Evolutionary conservation across 2,888 invertebrate species (phyloP).

Genomic region (Pristionchus exspectatus): DNA sequence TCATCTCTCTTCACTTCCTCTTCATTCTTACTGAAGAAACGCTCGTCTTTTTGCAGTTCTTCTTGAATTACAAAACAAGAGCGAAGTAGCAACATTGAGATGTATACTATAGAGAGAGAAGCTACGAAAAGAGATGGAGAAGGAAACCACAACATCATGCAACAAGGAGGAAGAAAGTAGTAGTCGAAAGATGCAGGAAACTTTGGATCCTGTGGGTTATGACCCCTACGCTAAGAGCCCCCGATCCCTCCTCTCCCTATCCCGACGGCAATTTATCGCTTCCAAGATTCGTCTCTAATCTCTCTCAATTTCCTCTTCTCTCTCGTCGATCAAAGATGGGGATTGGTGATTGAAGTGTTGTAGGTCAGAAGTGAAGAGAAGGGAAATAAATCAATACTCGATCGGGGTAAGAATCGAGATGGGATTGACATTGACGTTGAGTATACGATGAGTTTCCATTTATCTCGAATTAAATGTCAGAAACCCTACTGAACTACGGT

Average conservation of each 20-base stretch:
- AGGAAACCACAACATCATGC: not conserved
- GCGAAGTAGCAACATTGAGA: not conserved
- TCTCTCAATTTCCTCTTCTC: not conserved
- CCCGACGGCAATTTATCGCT: slow-evolving; percentile 7
- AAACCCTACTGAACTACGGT: too few relatives aligned
- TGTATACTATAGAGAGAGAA: not conserved
- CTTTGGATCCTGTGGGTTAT: not conserved
- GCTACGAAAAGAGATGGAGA: not conserved
- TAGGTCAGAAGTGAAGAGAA: slow-evolving; percentile 39
- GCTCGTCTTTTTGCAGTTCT: not conserved
- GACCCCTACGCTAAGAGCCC: slow-evolving; percentile 11
- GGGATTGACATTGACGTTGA: not conserved
- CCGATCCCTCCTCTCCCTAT: not conserved
- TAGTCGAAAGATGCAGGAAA: slow-evolving; percentile 10
- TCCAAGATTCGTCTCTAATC: slow-evolving; percentile 22
- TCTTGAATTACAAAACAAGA: not conserved
- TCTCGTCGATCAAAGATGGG: not conserved
- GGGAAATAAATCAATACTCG: slow-evolving; percentile 19
- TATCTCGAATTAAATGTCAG: too few relatives aligned
- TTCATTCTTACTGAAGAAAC: not conserved
- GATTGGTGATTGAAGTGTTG: slow-evolving; percentile 31
- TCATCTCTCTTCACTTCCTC: not conserved
- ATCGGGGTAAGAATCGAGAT: not conserved
- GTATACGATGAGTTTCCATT: not conserved
- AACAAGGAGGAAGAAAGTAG: not conserved